Conservation (phyloP, 2,888 invertebrate genomes). For the Melinopterus prodromus region DNA sequence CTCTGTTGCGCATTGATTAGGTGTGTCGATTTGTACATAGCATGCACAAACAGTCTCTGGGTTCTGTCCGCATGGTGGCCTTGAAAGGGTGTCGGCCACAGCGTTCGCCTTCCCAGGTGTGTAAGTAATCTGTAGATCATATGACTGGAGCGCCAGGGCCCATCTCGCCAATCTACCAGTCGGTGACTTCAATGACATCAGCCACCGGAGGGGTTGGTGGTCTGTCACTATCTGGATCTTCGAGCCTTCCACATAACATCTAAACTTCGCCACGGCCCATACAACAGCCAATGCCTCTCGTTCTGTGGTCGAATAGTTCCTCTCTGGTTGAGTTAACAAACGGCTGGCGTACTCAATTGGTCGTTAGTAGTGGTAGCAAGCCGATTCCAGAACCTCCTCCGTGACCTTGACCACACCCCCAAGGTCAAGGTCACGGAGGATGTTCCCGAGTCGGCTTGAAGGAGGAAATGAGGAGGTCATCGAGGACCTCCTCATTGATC, state of each 20-base stretch:
- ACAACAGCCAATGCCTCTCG: slow-evolving; percentile 47
- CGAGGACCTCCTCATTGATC: too few species aligned
- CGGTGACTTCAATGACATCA: slow-evolving; percentile 54
- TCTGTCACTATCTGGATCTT: slow-evolving; percentile 56
- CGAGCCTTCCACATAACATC: slow-evolving; percentile 56
- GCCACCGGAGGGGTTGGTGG: slow-evolving; percentile 61
- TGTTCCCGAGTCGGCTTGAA: too few species aligned
- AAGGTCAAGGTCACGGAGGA: too few species aligned
- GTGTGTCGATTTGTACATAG: slow-evolving; percentile 12
- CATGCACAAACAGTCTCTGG: neutral
- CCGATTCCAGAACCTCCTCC: too few species aligned
- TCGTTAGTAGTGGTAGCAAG: slow-evolving; percentile 34
- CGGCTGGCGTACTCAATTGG: slow-evolving; percentile 48
- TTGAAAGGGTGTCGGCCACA: slow-evolving; percentile 54
- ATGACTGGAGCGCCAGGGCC: slow-evolving; percentile 55
- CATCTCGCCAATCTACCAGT: slow-evolving; percentile 56
- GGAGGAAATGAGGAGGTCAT: too few species aligned
- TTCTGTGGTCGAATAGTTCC: slow-evolving; percentile 46
- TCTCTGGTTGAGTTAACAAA: slow-evolving; percentile 44
- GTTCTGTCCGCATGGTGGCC: slow-evolving; percentile 39
- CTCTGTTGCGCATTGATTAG: slow-evolving; percentile 5
- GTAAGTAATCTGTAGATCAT: slow-evolving; percentile 52
- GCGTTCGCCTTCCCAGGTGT: slow-evolving; percentile 52
- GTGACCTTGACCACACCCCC: too few species aligned
- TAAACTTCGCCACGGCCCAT: slow-evolving; percentile 55